Conservation (phyloP, 2,888 invertebrate species). For the Slavum lentiscoides region DNA sequence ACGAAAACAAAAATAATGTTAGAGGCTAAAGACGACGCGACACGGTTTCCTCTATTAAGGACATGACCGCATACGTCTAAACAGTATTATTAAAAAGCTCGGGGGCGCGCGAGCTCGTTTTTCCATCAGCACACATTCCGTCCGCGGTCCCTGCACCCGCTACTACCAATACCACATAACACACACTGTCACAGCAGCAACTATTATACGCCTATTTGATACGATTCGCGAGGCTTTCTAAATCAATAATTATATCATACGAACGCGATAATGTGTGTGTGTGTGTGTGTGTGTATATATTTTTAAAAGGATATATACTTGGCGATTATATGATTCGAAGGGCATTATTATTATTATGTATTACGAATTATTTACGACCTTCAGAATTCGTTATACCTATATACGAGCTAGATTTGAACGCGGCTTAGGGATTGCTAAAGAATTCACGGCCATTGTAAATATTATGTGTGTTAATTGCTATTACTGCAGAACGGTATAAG, state of each 20-base stretch:
- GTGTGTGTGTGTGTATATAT: no score
- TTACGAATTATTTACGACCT: neutral
- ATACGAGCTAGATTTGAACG: conserved; percentile 11
- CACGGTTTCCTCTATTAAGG: no score
- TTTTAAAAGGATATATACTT: neutral
- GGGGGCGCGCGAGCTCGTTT: neutral
- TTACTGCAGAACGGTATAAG: neutral
- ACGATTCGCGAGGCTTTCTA: conserved; percentile 32
- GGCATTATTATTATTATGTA: neutral
- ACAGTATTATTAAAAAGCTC: conserved; percentile 17
- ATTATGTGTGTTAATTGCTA: neutral
- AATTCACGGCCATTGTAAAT: conserved; percentile 30
- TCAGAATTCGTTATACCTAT: neutral
- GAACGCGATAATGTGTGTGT: neutral
- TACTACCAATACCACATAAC: no score
- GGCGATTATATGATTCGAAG: neutral
- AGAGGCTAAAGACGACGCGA: conserved; percentile 10
- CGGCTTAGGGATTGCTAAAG: conserved; percentile 23
- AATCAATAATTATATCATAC: conserved; percentile 28
- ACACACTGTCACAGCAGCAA: no score
- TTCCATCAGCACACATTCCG: neutral
- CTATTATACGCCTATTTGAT: neutral
- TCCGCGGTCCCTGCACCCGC: no score
- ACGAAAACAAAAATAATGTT: conserved; percentile 59
- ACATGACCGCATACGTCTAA: conserved; percentile 10